Percentiles rank a stretch among this genome's conserved stretches.
Evolutionary conservation across 2,113 vertebrate genomes (phyloP).

Genomic region (Melanotaenia duboulayi): DNA sequence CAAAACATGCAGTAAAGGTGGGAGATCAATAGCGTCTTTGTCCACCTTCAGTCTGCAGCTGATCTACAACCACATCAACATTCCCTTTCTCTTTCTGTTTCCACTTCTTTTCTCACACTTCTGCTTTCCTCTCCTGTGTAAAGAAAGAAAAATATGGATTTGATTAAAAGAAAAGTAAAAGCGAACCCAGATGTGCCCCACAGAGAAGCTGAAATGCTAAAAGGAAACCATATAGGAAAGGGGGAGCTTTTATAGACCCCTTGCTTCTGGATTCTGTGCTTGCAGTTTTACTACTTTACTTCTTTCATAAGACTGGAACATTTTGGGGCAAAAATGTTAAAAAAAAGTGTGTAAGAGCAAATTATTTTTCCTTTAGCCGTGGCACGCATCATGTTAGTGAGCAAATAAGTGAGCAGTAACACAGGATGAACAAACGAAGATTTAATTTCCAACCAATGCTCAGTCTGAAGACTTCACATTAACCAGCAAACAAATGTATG

Average conservation of each 20-base stretch:
- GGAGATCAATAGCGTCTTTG: slow-evolving; percentile 38
- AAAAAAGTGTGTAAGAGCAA: background rate
- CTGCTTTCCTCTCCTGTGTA: slow-evolving; percentile 35
- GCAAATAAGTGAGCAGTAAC: no score
- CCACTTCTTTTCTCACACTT: background rate
- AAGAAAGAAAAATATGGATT: slow-evolving; percentile 25
- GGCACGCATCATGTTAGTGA: background rate
- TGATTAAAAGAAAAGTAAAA: slow-evolving; percentile 11
- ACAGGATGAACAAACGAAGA: background rate
- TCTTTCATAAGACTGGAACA: no score
- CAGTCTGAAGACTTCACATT: no score
- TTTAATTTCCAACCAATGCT: background rate
- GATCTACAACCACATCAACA: slow-evolving; percentile 15
- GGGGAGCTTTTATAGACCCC: background rate
- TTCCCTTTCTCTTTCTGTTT: background rate
- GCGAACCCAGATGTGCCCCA: slow-evolving; percentile 17
- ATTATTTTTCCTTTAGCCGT: background rate
- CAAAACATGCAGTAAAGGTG: background rate
- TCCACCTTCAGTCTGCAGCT: slow-evolving; percentile 39
- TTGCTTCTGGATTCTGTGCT: background rate
- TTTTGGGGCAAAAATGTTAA: background rate
- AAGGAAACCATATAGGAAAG: background rate
- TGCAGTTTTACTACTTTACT: background rate
- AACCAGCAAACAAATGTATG: no score
- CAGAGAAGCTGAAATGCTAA: background rate